Conservation (phyloP, 2,113 vertebrate species). For the Herpailurus yagouaroundi region DNA sequence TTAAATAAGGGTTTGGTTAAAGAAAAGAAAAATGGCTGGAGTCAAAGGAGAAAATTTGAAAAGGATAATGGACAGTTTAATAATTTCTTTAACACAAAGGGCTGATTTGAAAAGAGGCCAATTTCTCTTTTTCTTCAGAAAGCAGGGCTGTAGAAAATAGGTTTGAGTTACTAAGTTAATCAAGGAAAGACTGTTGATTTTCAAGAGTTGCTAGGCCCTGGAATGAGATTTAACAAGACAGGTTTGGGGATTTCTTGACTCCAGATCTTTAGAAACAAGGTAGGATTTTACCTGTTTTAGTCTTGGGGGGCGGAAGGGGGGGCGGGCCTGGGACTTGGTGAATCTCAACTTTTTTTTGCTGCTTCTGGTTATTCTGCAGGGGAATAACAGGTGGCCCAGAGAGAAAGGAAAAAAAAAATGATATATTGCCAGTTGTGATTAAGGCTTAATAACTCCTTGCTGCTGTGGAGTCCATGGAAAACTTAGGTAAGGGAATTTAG, state of each 20-base stretch:
- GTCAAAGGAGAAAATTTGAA: constrained; percentile 1
- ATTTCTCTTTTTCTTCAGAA: neutral
- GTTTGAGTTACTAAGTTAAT: neutral
- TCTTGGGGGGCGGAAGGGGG: fast-evolving
- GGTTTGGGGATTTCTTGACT: neutral
- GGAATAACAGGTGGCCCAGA: neutral
- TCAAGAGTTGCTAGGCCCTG: neutral
- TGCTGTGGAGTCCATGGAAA: neutral
- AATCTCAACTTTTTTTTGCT: neutral
- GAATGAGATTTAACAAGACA: neutral
- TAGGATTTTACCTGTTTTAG: neutral
- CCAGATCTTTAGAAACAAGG: constrained; percentile 1
- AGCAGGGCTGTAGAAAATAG: neutral
- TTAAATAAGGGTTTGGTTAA: neutral
- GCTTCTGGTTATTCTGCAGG: neutral
- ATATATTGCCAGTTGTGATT: neutral
- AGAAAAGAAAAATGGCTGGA: neutral
- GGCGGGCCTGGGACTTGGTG: neutral
- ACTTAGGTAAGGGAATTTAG: neutral
- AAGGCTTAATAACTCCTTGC: neutral
- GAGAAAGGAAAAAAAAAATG: neutral
- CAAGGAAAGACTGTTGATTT: neutral
- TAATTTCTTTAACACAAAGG: neutral
- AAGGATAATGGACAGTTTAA: neutral
- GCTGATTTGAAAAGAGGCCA: neutral